phyloP scores from a whole-genome alignment of 2,797 vertebrate species.

The Siniperca scherzeri region DNA sequence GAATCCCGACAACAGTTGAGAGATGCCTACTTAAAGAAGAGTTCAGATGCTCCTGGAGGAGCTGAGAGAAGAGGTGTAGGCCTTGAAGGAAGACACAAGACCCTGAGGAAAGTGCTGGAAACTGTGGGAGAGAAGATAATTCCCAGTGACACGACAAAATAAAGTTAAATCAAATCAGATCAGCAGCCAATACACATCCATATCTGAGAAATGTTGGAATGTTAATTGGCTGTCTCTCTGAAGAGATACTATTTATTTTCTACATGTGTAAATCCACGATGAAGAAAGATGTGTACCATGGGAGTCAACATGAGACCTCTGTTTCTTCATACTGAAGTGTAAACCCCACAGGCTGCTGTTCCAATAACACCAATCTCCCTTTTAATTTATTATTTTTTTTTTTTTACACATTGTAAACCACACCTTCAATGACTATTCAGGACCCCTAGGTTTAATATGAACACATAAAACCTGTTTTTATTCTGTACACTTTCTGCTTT shows the following conservation, averaged over 20 bases:
- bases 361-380: too few relatives aligned
- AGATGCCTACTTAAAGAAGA: constrained; percentile 5
- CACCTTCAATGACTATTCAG: not conserved
- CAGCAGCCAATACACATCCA: not conserved
- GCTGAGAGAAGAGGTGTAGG: not conserved
- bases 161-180: too few relatives aligned
- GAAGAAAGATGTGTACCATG: not conserved
- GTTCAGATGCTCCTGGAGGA: not conserved
- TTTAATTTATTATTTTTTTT: too few relatives aligned
- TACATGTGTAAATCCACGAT: not conserved
- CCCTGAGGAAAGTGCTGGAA: not conserved
- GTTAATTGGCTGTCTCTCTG: not conserved
- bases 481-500: too few relatives aligned
- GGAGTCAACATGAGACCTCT: not conserved
- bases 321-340: too few relatives aligned
- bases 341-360: too few relatives aligned
- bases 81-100: not conserved
- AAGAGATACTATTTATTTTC: not conserved
- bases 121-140: not conserved
- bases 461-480: not conserved
- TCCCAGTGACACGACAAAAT: not conserved
- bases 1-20: constrained; percentile 10
- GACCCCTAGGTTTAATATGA: not conserved
- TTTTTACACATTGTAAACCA: too few relatives aligned
- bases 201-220: not conserved